These are phyloP conservation scores for Acanthosepion pharaonis DNA, from an alignment of 2,888 invertebrate species.

Conservation along the genomic window DNA sequence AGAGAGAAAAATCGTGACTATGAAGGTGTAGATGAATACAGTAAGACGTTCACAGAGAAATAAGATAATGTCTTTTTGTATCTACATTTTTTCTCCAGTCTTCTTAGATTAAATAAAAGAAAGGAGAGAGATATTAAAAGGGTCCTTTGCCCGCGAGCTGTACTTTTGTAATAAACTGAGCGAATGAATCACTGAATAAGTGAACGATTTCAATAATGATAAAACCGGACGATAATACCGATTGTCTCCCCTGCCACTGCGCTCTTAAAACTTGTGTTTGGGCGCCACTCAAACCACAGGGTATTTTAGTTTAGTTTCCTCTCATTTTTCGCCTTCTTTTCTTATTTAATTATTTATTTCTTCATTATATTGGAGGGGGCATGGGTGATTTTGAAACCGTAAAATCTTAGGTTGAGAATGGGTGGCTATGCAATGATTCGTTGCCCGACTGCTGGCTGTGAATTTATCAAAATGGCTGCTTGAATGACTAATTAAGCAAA, in stretches of 20 bases:
- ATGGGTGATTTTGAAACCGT: not conserved
- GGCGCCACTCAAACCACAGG: not conserved
- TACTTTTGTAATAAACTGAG: not conserved
- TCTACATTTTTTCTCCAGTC: not conserved
- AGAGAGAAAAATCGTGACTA: not conserved
- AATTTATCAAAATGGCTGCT: conserved; percentile 13
- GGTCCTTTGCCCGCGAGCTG: not conserved
- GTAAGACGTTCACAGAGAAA: not conserved
- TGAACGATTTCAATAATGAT: not conserved
- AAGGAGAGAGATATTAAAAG: not conserved
- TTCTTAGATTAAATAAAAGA: not conserved
- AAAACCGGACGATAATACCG: not conserved
- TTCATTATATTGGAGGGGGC: too few species aligned
- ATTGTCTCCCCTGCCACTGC: conserved; percentile 7
- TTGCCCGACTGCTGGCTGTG: not conserved
- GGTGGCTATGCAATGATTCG: not conserved
- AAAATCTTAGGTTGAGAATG: not conserved
- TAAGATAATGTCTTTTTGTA: not conserved
- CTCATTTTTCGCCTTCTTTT: not conserved
- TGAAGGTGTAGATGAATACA: too few species aligned
- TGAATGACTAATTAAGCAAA: not conserved
- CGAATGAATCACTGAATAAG: not conserved
- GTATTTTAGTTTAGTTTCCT: not conserved
- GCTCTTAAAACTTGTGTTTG: not conserved
- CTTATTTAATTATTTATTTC: not conserved